Percentiles rank a stretch among this genome's conserved stretches.
Evolutionary conservation across 2,797 vertebrate species (phyloP).

Genomic region (Thalassophryne amazonica): DNA sequence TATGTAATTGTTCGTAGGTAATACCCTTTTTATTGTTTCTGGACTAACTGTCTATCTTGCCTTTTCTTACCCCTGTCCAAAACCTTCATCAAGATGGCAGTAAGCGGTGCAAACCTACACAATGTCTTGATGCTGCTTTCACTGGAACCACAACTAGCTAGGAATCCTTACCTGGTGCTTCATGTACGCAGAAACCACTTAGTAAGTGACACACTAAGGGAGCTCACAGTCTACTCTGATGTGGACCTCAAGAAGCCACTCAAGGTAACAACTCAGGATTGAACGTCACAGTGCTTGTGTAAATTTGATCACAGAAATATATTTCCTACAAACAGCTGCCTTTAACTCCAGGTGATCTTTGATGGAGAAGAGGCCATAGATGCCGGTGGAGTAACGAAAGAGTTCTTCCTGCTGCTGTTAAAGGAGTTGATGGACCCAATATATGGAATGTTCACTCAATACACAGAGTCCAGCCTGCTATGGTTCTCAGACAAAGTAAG

Average conservation of each 20-base stretch:
- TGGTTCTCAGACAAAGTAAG: slow-evolving; percentile 98
- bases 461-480: slow-evolving; percentile 90
- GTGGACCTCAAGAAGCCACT: slow-evolving; percentile 97
- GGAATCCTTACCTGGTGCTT: slow-evolving; percentile 94
- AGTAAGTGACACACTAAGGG: slow-evolving; percentile 91
- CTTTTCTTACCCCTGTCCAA: not conserved
- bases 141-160: slow-evolving; percentile 91
- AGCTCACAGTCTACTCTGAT: slow-evolving; percentile 94
- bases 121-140: slow-evolving; percentile 98
- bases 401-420: slow-evolving; percentile 94
- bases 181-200: slow-evolving; percentile 92
- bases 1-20: not conserved
- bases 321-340: not conserved
- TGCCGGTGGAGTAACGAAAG: slow-evolving; percentile 94
- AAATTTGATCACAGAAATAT: not conserved
- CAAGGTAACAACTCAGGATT: slow-evolving; percentile 77
- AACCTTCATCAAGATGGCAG: slow-evolving; percentile 82
- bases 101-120: slow-evolving; percentile 94
- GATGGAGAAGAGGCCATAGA: slow-evolving; percentile 97
- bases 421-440: slow-evolving; percentile 96
- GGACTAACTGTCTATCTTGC: not conserved
- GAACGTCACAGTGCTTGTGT: not conserved
- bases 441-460: slow-evolving; percentile 97
- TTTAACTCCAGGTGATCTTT: slow-evolving; percentile 87
- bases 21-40: not conserved